Percentiles rank a stretch among this genome's conserved stretches.
Conservation (phyloP, 2,113 vertebrate species). For the Galemys pyrenaicus region DNA sequence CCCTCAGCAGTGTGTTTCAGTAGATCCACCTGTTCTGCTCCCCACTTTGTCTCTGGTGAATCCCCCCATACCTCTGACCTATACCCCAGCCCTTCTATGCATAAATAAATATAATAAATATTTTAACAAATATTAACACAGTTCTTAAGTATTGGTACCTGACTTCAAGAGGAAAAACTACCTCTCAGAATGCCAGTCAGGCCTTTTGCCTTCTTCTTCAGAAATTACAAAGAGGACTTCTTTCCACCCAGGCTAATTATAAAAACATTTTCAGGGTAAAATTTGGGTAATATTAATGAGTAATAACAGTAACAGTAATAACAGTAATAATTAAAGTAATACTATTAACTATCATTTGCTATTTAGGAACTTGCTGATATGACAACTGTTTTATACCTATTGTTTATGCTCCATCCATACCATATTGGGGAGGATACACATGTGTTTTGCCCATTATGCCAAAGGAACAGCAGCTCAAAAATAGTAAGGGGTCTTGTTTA, state of each 20-base stretch:
- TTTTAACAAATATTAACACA: neutral
- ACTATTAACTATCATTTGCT: neutral
- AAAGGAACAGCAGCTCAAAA: neutral
- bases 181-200: neutral
- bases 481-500: neutral
- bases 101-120: no score
- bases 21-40: no score
- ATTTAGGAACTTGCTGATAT: neutral
- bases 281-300: neutral
- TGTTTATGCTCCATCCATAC: accelerated
- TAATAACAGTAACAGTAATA: neutral
- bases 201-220: neutral
- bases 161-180: neutral
- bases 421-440: neutral
- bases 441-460: neutral
- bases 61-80: no score
- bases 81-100: no score
- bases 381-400: neutral
- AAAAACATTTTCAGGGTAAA: neutral
- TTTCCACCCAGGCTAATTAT: neutral
- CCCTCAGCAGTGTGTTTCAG: no score
- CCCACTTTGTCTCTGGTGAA: no score
- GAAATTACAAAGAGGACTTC: neutral
- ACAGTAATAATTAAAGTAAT: no score
- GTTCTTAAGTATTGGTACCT: neutral